These are phyloP conservation scores for Ditula angustiorana DNA, from an alignment of 2,888 invertebrate species.

Conservation along the genomic window DNA sequence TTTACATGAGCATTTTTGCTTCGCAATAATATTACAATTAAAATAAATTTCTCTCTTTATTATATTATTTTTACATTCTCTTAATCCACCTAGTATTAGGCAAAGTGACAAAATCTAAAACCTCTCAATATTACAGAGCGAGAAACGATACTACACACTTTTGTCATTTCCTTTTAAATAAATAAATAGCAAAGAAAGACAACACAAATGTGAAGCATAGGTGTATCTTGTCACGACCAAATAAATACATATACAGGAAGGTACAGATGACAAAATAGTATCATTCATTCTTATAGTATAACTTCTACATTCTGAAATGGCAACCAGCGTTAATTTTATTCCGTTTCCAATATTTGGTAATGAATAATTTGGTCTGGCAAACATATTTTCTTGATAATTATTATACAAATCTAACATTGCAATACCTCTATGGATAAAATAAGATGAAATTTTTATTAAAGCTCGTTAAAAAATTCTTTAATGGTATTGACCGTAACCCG, in stretches of 20 bases:
- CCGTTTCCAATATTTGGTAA: conserved; percentile 31
- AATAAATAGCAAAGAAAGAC: conserved; percentile 33
- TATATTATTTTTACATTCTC: conserved; percentile 78
- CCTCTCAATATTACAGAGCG: conserved; percentile 33
- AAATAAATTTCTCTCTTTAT: conserved; percentile 81
- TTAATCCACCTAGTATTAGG: conserved; percentile 72
- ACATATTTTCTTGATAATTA: conserved; percentile 19
- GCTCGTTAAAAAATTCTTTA: conserved; percentile 50
- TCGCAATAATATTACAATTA: conserved; percentile 81
- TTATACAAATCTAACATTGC: conserved; percentile 37
- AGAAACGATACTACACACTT: conserved; percentile 36
- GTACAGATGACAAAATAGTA: conserved; percentile 36
- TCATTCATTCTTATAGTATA: conserved; percentile 4
- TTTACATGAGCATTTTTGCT: conserved; percentile 84
- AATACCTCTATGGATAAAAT: conserved; percentile 38
- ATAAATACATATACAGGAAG: conserved; percentile 40
- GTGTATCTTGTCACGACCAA: conserved; percentile 38
- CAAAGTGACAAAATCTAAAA: conserved; percentile 73
- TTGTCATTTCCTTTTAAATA: conserved; percentile 17
- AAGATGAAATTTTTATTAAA: conserved; percentile 41
- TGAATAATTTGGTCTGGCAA: conserved; percentile 33
- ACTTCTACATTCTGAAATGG: conserved; percentile 17
- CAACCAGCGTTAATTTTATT: conserved; percentile 25
- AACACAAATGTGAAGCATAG: conserved; percentile 19
- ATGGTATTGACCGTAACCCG: conserved; percentile 27